phyloP scores from a whole-genome alignment of 2,797 vertebrate species.

The Phrynocephalus forsythii region DNA sequence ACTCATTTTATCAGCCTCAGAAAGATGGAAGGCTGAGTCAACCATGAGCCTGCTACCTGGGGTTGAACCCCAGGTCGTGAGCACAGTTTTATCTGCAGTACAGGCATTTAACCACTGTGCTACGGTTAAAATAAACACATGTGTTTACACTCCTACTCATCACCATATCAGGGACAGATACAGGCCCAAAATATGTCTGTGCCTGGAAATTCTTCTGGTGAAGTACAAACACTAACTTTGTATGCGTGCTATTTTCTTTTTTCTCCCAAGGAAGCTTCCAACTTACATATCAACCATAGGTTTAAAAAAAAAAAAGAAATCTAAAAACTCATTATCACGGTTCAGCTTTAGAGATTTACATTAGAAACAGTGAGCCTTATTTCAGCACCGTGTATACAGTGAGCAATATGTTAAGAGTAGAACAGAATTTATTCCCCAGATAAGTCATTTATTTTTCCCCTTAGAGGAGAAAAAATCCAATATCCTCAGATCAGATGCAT shows the following conservation, averaged over 20 bases:
- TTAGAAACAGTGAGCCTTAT: conserved; percentile 77
- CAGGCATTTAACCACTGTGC: too few relatives aligned
- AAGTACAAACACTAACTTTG: conserved; percentile 66
- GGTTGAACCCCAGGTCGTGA: too few relatives aligned
- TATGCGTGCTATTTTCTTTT: conserved; percentile 34
- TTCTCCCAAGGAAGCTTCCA: conserved; percentile 61
- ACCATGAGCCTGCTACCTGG: too few relatives aligned
- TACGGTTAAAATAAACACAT: conserved; percentile 58
- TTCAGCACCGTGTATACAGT: conserved; percentile 73
- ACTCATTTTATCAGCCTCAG: too few relatives aligned
- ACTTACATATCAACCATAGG: conserved; percentile 74
- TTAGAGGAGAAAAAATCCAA: conserved; percentile 83
- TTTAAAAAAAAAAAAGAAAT: conserved; percentile 43
- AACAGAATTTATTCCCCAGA: conserved; percentile 78
- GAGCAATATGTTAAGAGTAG: conserved; percentile 62
- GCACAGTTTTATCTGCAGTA: too few relatives aligned
- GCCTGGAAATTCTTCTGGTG: conserved; percentile 62
- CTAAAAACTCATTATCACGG: conserved; percentile 72
- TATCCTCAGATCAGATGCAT: conserved; percentile 82
- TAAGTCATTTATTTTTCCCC: conserved; percentile 82
- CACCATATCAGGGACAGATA: conserved; percentile 60
- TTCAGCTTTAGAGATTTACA: conserved; percentile 81
- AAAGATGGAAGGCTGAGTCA: too few relatives aligned
- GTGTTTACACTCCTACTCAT: conserved; percentile 48
- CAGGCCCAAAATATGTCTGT: conserved; percentile 60